A percentile compares a stretch with the other conserved stretches of the same genome.
phyloP scores from a whole-genome alignment of 2,888 invertebrate species.

The Drosophila lacicola region DNA sequence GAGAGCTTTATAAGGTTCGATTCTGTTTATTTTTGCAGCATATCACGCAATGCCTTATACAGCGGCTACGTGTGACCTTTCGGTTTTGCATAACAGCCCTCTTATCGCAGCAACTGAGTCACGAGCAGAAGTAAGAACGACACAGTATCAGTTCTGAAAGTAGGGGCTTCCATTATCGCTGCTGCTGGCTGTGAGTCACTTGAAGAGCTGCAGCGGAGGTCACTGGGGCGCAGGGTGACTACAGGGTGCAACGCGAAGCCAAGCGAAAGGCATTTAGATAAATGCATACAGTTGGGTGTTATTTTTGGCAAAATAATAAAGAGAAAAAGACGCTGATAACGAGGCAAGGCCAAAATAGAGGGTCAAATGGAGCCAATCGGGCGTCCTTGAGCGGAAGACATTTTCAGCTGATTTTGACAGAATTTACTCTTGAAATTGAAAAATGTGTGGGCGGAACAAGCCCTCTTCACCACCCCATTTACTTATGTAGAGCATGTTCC shows the following conservation, averaged over 20 bases:
- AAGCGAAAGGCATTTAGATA: slow-evolving; percentile 48
- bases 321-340: slow-evolving; percentile 31
- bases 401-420: slow-evolving; percentile 57
- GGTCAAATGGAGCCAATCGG: slow-evolving; percentile 18
- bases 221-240: not conserved
- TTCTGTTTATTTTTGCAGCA: not conserved
- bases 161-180: slow-evolving; percentile 9
- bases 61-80: not conserved
- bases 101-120: slow-evolving; percentile 21
- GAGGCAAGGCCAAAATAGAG: slow-evolving; percentile 35
- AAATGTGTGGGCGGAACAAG: not conserved
- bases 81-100: not conserved
- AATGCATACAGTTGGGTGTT: slow-evolving; percentile 49
- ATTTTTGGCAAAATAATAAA: slow-evolving; percentile 13
- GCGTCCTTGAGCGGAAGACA: slow-evolving; percentile 31
- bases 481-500: not conserved
- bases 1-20: not conserved
- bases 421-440: slow-evolving; percentile 14
- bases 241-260: slow-evolving; percentile 9
- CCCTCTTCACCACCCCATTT: not conserved
- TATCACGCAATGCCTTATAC: too few species aligned
- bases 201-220: slow-evolving; percentile 8
- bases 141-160: not conserved
- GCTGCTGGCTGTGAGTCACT: slow-evolving; percentile 18
- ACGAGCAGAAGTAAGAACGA: not conserved